Evolutionary conservation across 2,113 vertebrate species (phyloP).

Genomic region (Chamaetylas fuelleborni): DNA sequence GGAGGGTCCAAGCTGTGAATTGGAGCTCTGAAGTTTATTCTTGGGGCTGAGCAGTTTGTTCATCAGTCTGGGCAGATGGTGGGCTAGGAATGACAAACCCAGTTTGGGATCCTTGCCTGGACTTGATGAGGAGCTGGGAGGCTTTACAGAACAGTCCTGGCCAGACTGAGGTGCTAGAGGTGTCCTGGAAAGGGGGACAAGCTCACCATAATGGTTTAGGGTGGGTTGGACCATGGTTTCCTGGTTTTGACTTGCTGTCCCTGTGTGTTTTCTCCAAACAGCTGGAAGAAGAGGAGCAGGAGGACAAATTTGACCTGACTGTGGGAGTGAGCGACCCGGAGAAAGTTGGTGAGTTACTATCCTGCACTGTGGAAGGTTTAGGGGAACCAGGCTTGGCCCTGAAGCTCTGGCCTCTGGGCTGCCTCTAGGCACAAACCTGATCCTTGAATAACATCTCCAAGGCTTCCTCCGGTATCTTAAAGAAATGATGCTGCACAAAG

Average conservation of each 20-base stretch:
- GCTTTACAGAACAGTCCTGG: not conserved
- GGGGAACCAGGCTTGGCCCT: not conserved
- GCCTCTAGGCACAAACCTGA: not conserved
- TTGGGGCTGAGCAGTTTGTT: not conserved
- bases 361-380: not conserved
- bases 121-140: accelerated
- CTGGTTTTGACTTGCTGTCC: not conserved
- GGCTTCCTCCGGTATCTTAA: not conserved
- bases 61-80: not conserved
- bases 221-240: not conserved
- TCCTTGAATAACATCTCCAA: not conserved
- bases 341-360: slow-evolving; percentile 87
- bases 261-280: slow-evolving; percentile 23
- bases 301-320: slow-evolving; percentile 89
- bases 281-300: slow-evolving; percentile 87
- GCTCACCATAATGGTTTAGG: accelerated
- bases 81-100: not conserved
- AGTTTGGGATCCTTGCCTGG: not conserved
- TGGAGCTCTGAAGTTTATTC: not conserved
- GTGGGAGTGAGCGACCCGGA: slow-evolving; percentile 93
- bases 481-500: not conserved
- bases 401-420: not conserved
- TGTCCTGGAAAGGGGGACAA: not conserved
- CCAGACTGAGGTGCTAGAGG: not conserved
- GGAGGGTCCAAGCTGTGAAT: not conserved